phyloP scores from a whole-genome alignment of 2,113 vertebrate genomes.

The Rhinogobius similis region DNA sequence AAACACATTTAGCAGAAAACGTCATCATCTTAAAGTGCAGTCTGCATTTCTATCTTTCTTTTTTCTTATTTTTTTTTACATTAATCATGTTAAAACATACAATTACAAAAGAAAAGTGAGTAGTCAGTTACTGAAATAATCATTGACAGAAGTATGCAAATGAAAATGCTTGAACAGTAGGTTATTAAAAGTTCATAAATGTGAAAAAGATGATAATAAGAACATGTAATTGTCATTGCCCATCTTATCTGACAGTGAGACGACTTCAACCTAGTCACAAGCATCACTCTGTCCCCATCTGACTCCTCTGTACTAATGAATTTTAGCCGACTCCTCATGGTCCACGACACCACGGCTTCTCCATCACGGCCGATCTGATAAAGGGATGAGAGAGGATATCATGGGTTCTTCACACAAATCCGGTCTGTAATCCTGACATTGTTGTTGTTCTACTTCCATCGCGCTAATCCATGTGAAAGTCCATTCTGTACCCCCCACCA shows the following conservation, averaged over 20 bases:
- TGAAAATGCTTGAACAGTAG: background rate
- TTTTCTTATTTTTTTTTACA: no score
- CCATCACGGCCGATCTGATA: slow-evolving; percentile 74
- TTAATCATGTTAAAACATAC: no score
- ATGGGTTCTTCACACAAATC: slow-evolving; percentile 78
- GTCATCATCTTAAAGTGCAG: no score
- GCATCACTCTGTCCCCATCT: slow-evolving; percentile 47
- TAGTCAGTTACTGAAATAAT: background rate
- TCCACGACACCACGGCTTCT: slow-evolving; percentile 41
- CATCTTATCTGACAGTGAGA: slow-evolving; percentile 34
- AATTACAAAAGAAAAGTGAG: background rate
- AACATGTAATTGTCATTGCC: background rate
- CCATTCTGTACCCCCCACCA: slow-evolving; percentile 43
- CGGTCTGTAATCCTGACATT: slow-evolving; percentile 76
- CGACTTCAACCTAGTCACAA: slow-evolving; percentile 38
- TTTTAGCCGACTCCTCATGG: slow-evolving; percentile 50
- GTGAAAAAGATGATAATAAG: background rate
- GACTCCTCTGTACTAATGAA: slow-evolving; percentile 61
- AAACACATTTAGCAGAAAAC: no score
- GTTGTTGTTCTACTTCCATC: slow-evolving; percentile 72
- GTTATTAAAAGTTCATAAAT: background rate
- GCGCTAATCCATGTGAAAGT: slow-evolving; percentile 62
- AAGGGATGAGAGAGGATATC: slow-evolving; percentile 76
- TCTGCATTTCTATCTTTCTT: no score
- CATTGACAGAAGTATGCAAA: background rate